Conservation (phyloP, 2,888 invertebrate genomes). For the Syrphus vitripennis region DNA sequence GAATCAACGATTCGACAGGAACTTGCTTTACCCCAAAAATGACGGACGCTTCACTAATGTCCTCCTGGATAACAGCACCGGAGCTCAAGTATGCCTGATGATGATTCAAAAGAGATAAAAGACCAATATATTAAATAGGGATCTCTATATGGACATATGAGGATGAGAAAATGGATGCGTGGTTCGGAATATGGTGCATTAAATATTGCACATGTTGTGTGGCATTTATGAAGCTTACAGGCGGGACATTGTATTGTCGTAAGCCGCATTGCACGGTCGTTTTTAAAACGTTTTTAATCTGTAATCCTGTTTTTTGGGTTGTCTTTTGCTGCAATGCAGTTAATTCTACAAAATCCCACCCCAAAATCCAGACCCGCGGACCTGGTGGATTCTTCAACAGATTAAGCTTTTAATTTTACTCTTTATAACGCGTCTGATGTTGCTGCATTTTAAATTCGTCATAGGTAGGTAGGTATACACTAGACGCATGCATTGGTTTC, state of each 20-base stretch:
- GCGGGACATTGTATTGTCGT: conserved; percentile 29
- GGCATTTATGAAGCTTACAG: conserved; percentile 45
- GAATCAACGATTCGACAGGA: conserved; percentile 94
- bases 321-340: conserved; percentile 51
- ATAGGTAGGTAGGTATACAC: too few relatives aligned
- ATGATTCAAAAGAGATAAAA: conserved; percentile 73
- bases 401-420: conserved; percentile 56
- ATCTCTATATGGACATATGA: conserved; percentile 32
- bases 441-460: conserved; percentile 40
- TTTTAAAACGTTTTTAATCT: conserved; percentile 53
- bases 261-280: conserved; percentile 31
- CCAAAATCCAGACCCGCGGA: neutral
- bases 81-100: conserved; percentile 94
- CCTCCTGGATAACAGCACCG: conserved; percentile 97
- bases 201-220: conserved; percentile 33
- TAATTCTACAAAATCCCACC: conserved; percentile 20
- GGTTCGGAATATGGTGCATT: neutral
- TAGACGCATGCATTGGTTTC: neutral
- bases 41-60: conserved; percentile 96
- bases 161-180: neutral
- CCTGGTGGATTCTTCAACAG: conserved; percentile 28
- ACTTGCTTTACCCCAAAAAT: conserved; percentile 96
- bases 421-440: conserved; percentile 29
- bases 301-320: conserved; percentile 9
- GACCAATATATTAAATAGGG: conserved; percentile 34